phyloP scores from a whole-genome alignment of 2,888 invertebrate species.

The Leucoptera coffeella region DNA sequence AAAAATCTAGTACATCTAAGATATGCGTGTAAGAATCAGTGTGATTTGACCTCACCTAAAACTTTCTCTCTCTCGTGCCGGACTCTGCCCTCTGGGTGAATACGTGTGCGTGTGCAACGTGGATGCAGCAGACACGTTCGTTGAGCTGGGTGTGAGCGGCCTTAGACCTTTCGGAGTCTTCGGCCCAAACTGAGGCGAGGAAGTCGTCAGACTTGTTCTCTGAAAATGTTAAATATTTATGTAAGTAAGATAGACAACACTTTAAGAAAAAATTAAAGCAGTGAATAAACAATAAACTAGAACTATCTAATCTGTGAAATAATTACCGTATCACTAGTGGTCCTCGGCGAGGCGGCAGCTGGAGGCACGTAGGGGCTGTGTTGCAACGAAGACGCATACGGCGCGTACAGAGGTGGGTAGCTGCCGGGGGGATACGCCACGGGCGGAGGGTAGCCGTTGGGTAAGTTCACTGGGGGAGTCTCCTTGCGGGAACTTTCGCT shows the following conservation, averaged over 20 bases:
- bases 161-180: conserved; percentile 43
- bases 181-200: conserved; percentile 46
- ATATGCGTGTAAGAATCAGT: no score
- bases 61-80: conserved; percentile 75
- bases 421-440: conserved; percentile 62
- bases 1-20: no score
- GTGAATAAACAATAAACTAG: no score
- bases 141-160: conserved; percentile 39
- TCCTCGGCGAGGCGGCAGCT: conserved; percentile 57
- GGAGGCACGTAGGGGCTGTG: conserved; percentile 70
- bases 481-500: no score
- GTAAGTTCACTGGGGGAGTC: no score
- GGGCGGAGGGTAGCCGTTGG: conserved; percentile 58
- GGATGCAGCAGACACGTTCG: conserved; percentile 29
- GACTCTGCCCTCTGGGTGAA: conserved; percentile 75
- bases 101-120: no score
- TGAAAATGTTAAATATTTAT: conserved; percentile 14
- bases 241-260: background rate
- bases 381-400: conserved; percentile 66
- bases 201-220: conserved; percentile 35
- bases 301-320: no score
- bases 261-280: conserved; percentile 3
- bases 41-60: conserved; percentile 61
- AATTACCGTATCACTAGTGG: conserved; percentile 49
- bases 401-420: conserved; percentile 68